These are phyloP conservation scores for Hydrocynus forskahlii DNA, from an alignment of 2,797 vertebrate genomes.

Conservation along the genomic window DNA sequence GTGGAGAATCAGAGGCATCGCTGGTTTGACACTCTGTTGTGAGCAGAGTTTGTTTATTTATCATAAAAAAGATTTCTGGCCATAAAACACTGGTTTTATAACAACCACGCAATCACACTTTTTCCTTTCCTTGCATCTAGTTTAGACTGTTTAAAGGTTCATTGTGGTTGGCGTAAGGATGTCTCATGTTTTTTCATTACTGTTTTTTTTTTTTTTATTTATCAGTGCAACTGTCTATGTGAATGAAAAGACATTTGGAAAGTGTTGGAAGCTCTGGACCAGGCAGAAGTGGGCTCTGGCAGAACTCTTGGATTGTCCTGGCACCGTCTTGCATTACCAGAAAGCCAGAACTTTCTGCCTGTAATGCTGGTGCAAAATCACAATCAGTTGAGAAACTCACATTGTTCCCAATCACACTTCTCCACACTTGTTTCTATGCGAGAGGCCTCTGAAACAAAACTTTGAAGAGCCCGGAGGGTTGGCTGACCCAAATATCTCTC, in stretches of 20 bases:
- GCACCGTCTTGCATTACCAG: background rate
- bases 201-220: background rate
- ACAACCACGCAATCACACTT: too few relatives aligned
- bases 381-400: background rate
- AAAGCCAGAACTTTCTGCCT: background rate
- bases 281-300: background rate
- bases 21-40: too few relatives aligned
- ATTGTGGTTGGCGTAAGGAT: background rate
- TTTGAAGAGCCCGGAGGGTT: constrained; percentile 67
- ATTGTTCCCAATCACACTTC: background rate
- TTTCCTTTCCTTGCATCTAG: too few relatives aligned
- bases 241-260: constrained; percentile 2
- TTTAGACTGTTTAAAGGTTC: background rate
- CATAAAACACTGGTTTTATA: too few relatives aligned
- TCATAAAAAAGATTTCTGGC: too few relatives aligned
- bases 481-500: constrained; percentile 74
- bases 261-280: background rate
- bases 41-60: too few relatives aligned
- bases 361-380: background rate
- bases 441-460: background rate
- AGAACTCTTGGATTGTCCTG: background rate
- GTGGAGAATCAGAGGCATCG: too few relatives aligned
- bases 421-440: background rate
- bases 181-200: too few relatives aligned
- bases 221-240: background rate